phyloP scores from a whole-genome alignment of 2,888 invertebrate genomes.

The Ctenicera cuprea region DNA sequence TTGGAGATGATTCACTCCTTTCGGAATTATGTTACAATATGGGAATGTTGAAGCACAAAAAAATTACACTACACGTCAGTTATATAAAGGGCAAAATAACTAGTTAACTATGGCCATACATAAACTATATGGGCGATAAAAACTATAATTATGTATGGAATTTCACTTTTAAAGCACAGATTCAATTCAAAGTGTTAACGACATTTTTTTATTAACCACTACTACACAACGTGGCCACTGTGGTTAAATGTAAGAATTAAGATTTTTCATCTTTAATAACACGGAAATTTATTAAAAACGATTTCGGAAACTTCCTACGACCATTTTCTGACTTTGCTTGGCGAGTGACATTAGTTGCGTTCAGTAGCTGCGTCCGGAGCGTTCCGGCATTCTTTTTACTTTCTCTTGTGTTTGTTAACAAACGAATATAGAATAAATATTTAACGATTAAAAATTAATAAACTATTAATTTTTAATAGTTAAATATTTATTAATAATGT shows the following conservation, averaged over 20 bases:
- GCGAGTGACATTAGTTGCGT: not conserved
- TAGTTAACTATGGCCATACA: not conserved
- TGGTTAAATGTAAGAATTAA: not conserved
- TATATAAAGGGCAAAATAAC: not conserved
- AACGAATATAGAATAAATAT: too few species aligned
- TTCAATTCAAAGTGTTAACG: not conserved
- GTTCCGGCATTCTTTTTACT: too few species aligned
- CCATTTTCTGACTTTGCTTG: not conserved
- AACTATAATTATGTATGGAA: slow-evolving; percentile 5
- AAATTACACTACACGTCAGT: not conserved
- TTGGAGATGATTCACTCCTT: slow-evolving; percentile 10
- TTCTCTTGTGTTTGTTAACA: too few species aligned
- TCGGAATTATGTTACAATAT: slow-evolving; percentile 8
- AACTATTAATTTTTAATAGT: too few species aligned
- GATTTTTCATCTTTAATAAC: not conserved
- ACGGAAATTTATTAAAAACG: not conserved
- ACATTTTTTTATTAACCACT: not conserved
- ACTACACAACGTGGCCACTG: not conserved
- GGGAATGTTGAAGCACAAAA: slow-evolving; percentile 10
- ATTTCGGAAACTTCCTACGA: slow-evolving; percentile 2
- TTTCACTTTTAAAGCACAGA: not conserved
- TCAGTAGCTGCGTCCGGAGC: too few species aligned
- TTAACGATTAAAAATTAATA: too few species aligned
- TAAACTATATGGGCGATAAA: slow-evolving; percentile 7
- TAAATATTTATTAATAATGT: too few species aligned